These are phyloP conservation scores for Papilio polyxenes DNA, from an alignment of 1,140 invertebrate genomes.

Conservation along the genomic window DNA sequence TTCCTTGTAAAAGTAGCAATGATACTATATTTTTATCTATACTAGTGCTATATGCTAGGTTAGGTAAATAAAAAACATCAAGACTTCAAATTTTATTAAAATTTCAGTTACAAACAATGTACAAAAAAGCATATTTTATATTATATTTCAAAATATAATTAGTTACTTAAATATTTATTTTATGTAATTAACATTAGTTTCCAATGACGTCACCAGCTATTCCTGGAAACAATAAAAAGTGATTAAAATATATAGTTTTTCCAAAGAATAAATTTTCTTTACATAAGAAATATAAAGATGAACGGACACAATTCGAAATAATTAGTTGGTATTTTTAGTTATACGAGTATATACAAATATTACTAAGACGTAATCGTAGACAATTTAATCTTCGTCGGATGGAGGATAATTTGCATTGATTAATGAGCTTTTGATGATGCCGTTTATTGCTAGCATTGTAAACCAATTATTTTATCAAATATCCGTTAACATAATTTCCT, in stretches of 20 bases:
- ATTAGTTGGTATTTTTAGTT: not conserved
- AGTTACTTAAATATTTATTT: not conserved
- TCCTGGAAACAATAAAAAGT: no score
- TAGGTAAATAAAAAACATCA: conserved; percentile 1
- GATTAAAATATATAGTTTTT: no score
- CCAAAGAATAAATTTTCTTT: no score
- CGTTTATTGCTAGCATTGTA: not conserved
- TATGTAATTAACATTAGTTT: not conserved
- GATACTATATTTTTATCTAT: no score
- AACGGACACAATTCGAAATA: no score
- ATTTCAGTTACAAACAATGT: not conserved
- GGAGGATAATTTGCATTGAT: conserved; percentile 20
- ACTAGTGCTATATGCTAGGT: no score
- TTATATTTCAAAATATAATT: no score
- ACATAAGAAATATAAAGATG: no score
- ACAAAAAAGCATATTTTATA: no score
- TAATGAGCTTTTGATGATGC: conserved; percentile 21
- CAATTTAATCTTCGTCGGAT: conserved; percentile 9
- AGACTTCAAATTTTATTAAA: not conserved
- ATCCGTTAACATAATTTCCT: no score
- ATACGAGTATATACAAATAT: not conserved
- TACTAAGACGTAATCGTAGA: not conserved
- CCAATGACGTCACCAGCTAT: not conserved
- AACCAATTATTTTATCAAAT: not conserved
- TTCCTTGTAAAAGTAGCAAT: no score